A percentile compares a stretch with the other conserved stretches of the same genome.
phyloP scores from a whole-genome alignment of 2,797 vertebrate genomes.

The Merluccius polli region DNA sequence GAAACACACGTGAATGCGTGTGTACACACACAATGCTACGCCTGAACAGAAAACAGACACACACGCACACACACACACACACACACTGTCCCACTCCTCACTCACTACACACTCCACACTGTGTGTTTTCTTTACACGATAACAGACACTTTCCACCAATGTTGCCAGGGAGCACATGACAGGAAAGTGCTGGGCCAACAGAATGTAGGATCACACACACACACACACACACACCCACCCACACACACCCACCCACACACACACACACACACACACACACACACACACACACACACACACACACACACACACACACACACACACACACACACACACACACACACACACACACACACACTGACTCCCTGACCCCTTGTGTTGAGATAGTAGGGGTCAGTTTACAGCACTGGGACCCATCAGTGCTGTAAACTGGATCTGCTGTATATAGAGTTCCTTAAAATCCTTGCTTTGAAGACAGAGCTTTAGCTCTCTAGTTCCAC shows the following conservation, averaged over 20 bases:
- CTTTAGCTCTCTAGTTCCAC: background rate
- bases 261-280: background rate
- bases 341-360: background rate
- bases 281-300: background rate
- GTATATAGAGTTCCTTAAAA: background rate
- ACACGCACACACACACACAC: conserved; percentile 6
- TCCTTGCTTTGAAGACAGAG: background rate
- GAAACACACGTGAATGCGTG: background rate
- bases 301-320: too few species aligned
- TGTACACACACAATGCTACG: background rate
- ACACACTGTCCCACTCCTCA: background rate
- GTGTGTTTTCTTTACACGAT: background rate
- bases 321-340: too few species aligned
- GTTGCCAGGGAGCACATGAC: conserved; percentile 36
- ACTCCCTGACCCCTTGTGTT: too few species aligned
- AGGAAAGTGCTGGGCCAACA: conserved; percentile 49
- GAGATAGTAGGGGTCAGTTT: background rate
- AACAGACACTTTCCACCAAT: conserved; percentile 21
- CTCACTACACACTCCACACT: background rate
- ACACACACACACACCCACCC: conserved; percentile 49
- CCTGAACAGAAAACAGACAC: conserved; percentile 1
- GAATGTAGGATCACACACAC: conserved; percentile 35
- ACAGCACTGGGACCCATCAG: background rate
- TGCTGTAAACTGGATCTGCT: background rate
- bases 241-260: background rate